phyloP scores from a whole-genome alignment of 2,888 invertebrate species.

The Julus scanicus region DNA sequence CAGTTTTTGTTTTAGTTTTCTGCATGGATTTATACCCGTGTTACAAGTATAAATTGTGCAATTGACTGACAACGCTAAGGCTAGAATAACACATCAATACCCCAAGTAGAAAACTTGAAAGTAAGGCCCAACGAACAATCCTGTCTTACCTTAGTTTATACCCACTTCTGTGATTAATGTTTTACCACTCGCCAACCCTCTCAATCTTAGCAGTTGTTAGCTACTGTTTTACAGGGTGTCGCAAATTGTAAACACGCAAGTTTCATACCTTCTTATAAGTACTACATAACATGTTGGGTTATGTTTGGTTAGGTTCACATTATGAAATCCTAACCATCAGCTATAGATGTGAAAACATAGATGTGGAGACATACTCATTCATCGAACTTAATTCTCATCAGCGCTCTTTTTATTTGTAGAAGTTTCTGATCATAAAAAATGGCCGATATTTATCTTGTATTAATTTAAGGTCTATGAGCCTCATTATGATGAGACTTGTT shows the following conservation, averaged over 20 bases:
- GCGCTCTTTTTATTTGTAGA: too few species aligned
- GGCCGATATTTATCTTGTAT: neutral
- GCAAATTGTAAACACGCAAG: too few species aligned
- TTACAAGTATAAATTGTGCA: neutral
- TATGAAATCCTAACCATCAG: too few species aligned
- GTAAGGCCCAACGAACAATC: neutral
- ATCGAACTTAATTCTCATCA: too few species aligned
- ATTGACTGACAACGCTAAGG: neutral
- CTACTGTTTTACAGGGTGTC: neutral
- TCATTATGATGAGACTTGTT: neutral
- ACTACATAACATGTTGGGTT: too few species aligned
- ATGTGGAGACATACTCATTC: too few species aligned
- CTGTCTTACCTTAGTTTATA: constrained; percentile 22
- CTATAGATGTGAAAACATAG: too few species aligned
- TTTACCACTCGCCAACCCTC: neutral
- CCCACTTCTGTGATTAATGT: neutral
- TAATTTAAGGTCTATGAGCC: neutral
- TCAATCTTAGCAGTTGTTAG: neutral
- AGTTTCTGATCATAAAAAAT: neutral
- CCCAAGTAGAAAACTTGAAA: neutral
- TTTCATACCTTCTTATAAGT: too few species aligned
- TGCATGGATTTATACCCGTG: constrained; percentile 7
- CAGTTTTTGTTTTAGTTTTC: constrained; percentile 8
- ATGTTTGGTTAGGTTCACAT: too few species aligned
- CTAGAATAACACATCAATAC: neutral